Conservation (phyloP, 92 coral and sea anemone genomes). For the Actinostola sp. region DNA sequence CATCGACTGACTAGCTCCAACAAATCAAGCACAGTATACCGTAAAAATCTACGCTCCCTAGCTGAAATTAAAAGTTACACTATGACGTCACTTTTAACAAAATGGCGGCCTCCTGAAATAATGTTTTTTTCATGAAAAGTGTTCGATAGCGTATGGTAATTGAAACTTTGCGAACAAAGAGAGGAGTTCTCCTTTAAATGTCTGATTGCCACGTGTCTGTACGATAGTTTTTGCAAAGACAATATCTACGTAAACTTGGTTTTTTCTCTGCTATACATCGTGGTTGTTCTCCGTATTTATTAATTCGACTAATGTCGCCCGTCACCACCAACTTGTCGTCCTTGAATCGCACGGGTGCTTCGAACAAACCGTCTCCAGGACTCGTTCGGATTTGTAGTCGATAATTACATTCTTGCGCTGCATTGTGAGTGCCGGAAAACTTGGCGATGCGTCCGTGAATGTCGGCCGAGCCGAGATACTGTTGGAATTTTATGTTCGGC, state of each 20-base stretch:
- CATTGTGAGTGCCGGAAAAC: slow-evolving; percentile 52
- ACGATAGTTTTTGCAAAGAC: slow-evolving; percentile 72
- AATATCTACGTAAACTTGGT: slow-evolving; percentile 76
- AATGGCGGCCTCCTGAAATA: no score
- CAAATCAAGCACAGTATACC: no score
- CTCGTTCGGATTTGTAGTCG: slow-evolving; percentile 67
- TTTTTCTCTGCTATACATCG: slow-evolving; percentile 66
- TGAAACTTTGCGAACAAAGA: no score
- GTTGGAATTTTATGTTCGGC: slow-evolving; percentile 67
- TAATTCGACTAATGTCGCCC: slow-evolving; percentile 81
- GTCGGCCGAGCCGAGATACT: slow-evolving; percentile 77
- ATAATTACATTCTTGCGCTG: slow-evolving; percentile 70
- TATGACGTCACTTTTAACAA: no score
- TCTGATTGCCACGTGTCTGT: no score
- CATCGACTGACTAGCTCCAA: no score
- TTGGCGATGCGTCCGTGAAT: slow-evolving; percentile 75
- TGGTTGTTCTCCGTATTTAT: slow-evolving; percentile 85
- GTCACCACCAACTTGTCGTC: slow-evolving; percentile 54
- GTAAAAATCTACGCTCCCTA: no score
- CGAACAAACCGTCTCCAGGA: slow-evolving; percentile 84
- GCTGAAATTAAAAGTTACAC: no score
- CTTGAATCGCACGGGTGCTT: slow-evolving; percentile 63
- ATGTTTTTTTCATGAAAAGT: no score
- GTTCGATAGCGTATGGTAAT: no score
- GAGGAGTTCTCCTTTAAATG: no score